These are phyloP conservation scores for Ptilodon capucinus DNA, from an alignment of 2,888 invertebrate genomes.

Conservation along the genomic window DNA sequence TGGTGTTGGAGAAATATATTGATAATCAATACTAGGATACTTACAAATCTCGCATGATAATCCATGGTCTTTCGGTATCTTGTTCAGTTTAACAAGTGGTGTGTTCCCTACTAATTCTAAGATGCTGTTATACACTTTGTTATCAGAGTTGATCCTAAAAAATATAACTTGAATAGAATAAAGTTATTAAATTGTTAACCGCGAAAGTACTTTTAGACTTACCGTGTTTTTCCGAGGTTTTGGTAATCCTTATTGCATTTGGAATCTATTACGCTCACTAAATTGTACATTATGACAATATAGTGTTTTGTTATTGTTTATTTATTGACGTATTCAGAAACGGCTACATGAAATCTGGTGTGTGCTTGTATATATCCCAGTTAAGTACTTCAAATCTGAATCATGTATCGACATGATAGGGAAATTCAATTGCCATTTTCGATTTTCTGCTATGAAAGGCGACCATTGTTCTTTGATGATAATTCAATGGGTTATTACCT, in stretches of 20 bases:
- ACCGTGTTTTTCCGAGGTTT: background rate
- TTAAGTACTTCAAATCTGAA: background rate
- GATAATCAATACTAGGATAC: conserved; percentile 53
- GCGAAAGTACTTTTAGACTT: too few relatives aligned
- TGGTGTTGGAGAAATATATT: background rate
- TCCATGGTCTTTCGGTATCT: conserved; percentile 87
- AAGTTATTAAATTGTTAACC: too few relatives aligned
- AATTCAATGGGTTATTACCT: background rate
- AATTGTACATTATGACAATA: conserved; percentile 8
- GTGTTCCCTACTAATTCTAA: conserved; percentile 90
- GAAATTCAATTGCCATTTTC: background rate
- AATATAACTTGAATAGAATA: too few relatives aligned
- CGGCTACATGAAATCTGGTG: background rate
- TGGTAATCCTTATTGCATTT: background rate
- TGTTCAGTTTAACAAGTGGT: conserved; percentile 89
- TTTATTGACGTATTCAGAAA: background rate
- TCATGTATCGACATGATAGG: background rate
- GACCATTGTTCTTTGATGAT: background rate
- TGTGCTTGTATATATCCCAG: background rate
- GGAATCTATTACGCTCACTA: conserved; percentile 1
- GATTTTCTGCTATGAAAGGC: background rate
- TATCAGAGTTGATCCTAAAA: background rate
- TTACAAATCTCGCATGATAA: conserved; percentile 92
- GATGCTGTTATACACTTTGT: conserved; percentile 28
- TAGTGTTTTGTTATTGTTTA: background rate